phyloP scores from a whole-genome alignment of 2,113 vertebrate genomes.

The Sorex fumeus region DNA sequence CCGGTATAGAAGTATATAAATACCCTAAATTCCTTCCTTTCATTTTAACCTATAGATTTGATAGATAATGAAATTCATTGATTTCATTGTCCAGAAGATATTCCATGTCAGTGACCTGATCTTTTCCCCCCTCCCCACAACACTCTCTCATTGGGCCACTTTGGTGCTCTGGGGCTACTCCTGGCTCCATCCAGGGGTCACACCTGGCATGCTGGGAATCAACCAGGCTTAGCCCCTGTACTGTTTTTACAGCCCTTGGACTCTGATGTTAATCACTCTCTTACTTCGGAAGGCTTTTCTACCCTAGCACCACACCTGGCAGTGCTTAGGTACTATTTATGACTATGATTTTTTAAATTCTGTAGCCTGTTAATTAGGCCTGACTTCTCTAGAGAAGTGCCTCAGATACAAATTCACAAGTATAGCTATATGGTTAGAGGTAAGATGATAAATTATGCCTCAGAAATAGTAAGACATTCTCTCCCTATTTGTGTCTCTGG shows the following conservation, averaged over 20 bases:
- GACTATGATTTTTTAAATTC: not conserved
- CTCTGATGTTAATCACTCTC: too few relatives aligned
- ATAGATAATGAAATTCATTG: not conserved
- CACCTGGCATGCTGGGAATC: too few relatives aligned
- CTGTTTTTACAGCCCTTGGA: too few relatives aligned
- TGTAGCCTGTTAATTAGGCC: not conserved
- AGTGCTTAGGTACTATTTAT: not conserved
- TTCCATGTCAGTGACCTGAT: not conserved
- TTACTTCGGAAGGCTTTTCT: too few relatives aligned
- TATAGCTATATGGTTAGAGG: not conserved
- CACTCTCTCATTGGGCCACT: too few relatives aligned
- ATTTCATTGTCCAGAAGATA: not conserved
- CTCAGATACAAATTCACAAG: not conserved
- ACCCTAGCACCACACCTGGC: too few relatives aligned
- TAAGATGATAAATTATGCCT: slow-evolving; percentile 21
- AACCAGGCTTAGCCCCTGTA: too few relatives aligned
- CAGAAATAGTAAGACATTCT: not conserved
- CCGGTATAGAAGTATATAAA: not conserved
- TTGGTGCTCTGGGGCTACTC: too few relatives aligned
- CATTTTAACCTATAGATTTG: not conserved
- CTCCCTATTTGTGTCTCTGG: not conserved
- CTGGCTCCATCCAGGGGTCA: too few relatives aligned
- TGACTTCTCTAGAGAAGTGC: not conserved
- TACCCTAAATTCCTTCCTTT: not conserved
- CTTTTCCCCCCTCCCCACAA: too few relatives aligned